phyloP scores from a whole-genome alignment of 2,888 invertebrate genomes.

The Neuroscelio doddi region DNA sequence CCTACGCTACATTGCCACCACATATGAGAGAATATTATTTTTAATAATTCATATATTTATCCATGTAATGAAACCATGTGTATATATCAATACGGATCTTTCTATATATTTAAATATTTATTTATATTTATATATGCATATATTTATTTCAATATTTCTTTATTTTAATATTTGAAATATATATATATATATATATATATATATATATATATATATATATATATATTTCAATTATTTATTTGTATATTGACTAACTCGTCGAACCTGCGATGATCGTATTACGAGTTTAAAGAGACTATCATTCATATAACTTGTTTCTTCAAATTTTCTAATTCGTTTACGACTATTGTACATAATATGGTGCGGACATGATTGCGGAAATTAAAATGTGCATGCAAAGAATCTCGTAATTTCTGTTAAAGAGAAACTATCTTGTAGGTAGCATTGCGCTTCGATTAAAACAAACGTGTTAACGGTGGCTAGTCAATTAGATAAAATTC shows the following conservation, averaged over 20 bases:
- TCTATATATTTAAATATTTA: constrained; percentile 42
- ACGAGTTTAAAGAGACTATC: constrained; percentile 62
- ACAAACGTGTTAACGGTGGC: too few species aligned
- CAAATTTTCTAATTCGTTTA: constrained; percentile 1
- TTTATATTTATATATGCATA: constrained; percentile 26
- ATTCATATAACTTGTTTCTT: constrained; percentile 11
- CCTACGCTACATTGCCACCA: constrained; percentile 57
- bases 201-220: constrained; percentile 31
- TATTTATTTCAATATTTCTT: constrained; percentile 24
- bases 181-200: too few species aligned
- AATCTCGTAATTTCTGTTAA: too few species aligned
- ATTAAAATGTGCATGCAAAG: neutral
- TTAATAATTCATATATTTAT: constrained; percentile 34
- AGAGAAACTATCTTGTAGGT: too few species aligned
- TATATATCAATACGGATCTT: constrained; percentile 34
- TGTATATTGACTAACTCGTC: constrained; percentile 59
- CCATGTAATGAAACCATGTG: constrained; percentile 21
- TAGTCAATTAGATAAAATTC: too few species aligned
- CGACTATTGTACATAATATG: constrained; percentile 4
- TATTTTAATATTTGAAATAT: constrained; percentile 40
- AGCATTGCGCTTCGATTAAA: too few species aligned
- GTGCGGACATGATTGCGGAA: neutral
- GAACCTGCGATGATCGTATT: constrained; percentile 60
- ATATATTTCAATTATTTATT: constrained; percentile 51
- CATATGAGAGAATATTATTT: constrained; percentile 51